Evolutionary conservation across 2,113 vertebrate genomes (phyloP).

Genomic region (Smithornis capensis): DNA sequence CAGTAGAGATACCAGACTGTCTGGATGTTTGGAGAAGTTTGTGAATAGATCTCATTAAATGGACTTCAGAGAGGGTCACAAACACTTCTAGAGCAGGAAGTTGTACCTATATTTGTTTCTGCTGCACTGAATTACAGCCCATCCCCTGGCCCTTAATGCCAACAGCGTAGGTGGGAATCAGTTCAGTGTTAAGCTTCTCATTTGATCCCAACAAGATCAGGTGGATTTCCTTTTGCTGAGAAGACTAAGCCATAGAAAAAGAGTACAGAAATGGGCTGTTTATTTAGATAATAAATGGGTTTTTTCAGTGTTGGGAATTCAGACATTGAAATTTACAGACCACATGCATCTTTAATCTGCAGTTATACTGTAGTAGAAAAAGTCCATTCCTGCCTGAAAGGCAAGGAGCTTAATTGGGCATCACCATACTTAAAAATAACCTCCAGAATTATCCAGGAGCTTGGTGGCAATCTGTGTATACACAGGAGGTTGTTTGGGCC

Average conservation of each 20-base stretch:
- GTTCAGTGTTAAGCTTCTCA: neutral
- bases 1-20: neutral
- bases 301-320: neutral
- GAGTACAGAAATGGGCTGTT: neutral
- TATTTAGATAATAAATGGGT: neutral
- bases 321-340: neutral
- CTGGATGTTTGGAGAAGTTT: neutral
- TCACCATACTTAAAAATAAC: neutral
- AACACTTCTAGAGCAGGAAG: neutral
- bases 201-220: neutral
- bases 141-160: neutral
- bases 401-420: neutral
- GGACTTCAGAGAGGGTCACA: neutral
- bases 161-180: neutral
- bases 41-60: neutral
- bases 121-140: neutral
- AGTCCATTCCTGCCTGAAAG: neutral
- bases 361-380: neutral
- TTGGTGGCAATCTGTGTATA: neutral
- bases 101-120: neutral
- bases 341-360: neutral
- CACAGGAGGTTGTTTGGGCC: neutral
- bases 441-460: neutral
- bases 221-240: constrained; percentile 1
- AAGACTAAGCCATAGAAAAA: neutral